phyloP scores from a whole-genome alignment of 2,113 vertebrate genomes.

The Chrysochloris asiatica region DNA sequence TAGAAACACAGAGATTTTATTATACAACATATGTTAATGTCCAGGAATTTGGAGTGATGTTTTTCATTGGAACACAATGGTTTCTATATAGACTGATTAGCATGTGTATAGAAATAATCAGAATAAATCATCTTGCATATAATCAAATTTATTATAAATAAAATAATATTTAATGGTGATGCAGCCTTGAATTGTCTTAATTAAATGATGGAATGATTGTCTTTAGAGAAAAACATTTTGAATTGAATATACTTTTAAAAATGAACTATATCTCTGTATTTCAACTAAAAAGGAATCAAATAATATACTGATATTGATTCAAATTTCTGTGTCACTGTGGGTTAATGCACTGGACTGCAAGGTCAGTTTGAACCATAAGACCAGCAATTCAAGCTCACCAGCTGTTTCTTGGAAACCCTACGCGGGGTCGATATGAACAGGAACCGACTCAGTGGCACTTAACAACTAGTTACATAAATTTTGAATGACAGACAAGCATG shows the following conservation, averaged over 20 bases:
- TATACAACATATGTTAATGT: not conserved
- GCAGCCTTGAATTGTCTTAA: not conserved
- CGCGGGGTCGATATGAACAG: too few species aligned
- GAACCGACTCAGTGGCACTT: too few species aligned
- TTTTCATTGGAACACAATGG: not conserved
- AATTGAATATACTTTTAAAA: not conserved
- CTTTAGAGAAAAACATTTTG: not conserved
- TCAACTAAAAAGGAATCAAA: too few species aligned
- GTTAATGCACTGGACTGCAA: too few species aligned
- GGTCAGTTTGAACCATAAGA: too few species aligned
- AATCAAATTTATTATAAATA: not conserved
- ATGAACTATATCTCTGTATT: not conserved
- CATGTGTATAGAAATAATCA: not conserved
- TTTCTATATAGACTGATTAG: not conserved
- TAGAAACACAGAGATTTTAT: not conserved
- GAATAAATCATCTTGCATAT: not conserved
- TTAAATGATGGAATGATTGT: not conserved
- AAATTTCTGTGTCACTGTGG: too few species aligned
- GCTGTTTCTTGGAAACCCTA: too few species aligned
- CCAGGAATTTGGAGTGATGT: not conserved
- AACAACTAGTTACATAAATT: not conserved
- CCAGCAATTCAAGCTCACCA: too few species aligned
- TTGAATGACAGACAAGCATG: not conserved
- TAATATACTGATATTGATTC: not conserved
- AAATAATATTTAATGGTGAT: not conserved